Evolutionary conservation across 2,797 vertebrate genomes (phyloP).

Genomic region (Rhabdomys pumilio): DNA sequence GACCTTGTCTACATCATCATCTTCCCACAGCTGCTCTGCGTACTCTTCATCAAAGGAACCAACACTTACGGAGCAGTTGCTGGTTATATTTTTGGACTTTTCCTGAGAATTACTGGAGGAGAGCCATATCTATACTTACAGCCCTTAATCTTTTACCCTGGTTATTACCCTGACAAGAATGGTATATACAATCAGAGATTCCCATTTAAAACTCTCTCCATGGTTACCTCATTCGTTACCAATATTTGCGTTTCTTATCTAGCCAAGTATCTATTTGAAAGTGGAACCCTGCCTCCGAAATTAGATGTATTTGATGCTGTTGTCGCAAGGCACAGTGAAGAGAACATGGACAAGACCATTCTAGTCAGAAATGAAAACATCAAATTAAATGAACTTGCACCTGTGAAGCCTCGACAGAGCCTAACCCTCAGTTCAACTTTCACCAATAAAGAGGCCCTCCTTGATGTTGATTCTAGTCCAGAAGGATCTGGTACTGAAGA

Average conservation of each 20-base stretch:
- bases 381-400: constrained; percentile 95
- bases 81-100: constrained; percentile 95
- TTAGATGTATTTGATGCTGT: constrained; percentile 97
- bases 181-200: constrained; percentile 94
- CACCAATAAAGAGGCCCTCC: constrained; percentile 96
- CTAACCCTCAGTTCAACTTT: constrained; percentile 95
- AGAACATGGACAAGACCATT: constrained; percentile 98
- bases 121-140: constrained; percentile 96
- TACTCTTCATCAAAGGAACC: constrained; percentile 97
- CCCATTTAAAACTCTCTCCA: constrained; percentile 97
- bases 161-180: constrained; percentile 92
- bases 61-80: constrained; percentile 98
- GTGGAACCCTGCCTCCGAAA: constrained; percentile 95
- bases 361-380: constrained; percentile 97
- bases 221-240: constrained; percentile 95
- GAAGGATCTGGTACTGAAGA: constrained; percentile 94
- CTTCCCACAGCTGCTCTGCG: constrained; percentile 97
- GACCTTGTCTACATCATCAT: constrained; percentile 99
- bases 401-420: constrained; percentile 95
- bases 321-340: constrained; percentile 95
- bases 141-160: constrained; percentile 97
- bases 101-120: constrained; percentile 96
- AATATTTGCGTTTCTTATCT: constrained; percentile 95
- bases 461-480: constrained; percentile 94
- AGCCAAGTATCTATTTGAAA: constrained; percentile 98